phyloP scores from a whole-genome alignment of 2,113 vertebrate species.

The Sylvilagus bachmani region DNA sequence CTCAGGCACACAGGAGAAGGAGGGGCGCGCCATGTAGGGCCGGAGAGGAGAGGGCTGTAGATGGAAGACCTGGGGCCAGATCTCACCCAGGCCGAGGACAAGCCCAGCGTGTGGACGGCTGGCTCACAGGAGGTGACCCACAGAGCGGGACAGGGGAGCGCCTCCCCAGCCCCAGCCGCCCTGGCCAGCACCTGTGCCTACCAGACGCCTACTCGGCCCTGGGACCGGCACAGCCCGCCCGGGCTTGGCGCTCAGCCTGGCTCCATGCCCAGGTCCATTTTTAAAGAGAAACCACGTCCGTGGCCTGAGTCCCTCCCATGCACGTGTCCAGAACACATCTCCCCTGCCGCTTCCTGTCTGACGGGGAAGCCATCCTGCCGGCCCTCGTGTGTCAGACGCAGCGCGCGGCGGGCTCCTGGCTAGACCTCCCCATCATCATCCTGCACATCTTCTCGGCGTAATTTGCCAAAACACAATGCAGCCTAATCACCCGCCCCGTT shows the following conservation, averaged over 20 bases:
- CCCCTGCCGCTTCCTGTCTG: background rate
- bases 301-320: background rate
- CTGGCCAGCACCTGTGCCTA: too few relatives aligned
- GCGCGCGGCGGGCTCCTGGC: background rate
- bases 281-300: background rate
- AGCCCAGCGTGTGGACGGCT: background rate
- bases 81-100: background rate
- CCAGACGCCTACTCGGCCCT: too few relatives aligned
- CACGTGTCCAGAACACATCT: background rate
- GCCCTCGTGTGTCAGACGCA: background rate
- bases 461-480: background rate
- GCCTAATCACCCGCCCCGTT: background rate
- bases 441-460: background rate
- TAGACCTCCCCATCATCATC: background rate
- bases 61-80: background rate
- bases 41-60: too few relatives aligned
- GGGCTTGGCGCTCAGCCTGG: accelerated
- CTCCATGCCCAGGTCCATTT: background rate
- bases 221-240: background rate
- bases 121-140: background rate
- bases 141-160: background rate
- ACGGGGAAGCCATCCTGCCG: background rate
- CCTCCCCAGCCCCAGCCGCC: background rate
- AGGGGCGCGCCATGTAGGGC: too few relatives aligned
- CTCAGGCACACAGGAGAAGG: background rate